phyloP scores from a whole-genome alignment of 2,888 invertebrate species.

The Oasisia sp. region DNA sequence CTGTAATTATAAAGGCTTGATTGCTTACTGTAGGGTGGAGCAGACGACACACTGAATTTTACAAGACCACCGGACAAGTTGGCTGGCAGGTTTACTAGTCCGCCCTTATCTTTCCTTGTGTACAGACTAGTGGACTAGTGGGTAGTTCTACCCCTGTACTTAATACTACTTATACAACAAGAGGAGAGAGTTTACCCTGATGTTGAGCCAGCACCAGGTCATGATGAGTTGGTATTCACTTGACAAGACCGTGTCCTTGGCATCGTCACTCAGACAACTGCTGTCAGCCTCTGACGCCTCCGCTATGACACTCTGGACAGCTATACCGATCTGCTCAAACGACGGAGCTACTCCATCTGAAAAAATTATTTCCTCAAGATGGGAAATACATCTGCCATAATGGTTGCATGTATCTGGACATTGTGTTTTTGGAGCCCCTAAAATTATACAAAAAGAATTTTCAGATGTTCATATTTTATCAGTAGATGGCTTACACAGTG shows the following conservation, averaged over 20 bases:
- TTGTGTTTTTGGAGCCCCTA: too few relatives aligned
- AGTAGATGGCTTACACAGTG: not conserved
- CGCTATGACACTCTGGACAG: slow-evolving; percentile 73
- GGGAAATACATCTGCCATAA: slow-evolving; percentile 49
- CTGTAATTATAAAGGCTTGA: too few relatives aligned
- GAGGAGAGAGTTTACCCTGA: slow-evolving; percentile 72
- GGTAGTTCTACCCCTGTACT: too few relatives aligned
- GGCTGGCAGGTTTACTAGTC: too few relatives aligned
- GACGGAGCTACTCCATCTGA: slow-evolving; percentile 71
- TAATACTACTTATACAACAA: too few relatives aligned
- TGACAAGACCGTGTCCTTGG: slow-evolving; percentile 64
- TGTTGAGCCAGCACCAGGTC: slow-evolving; percentile 81
- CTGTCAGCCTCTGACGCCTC: not conserved
- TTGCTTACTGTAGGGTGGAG: too few relatives aligned
- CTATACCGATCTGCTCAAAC: slow-evolving; percentile 81
- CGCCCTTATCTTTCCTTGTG: too few relatives aligned
- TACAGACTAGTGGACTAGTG: too few relatives aligned
- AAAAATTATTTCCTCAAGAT: not conserved
- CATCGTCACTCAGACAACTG: slow-evolving; percentile 37
- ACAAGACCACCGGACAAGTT: too few relatives aligned
- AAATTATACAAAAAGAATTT: too few relatives aligned
- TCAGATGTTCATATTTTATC: not conserved
- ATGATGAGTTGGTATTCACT: slow-evolving; percentile 77
- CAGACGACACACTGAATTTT: too few relatives aligned
- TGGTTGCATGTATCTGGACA: too few relatives aligned